Evolutionary conservation across 2,888 invertebrate species (phyloP), one percentile per base, ranked within the genome.

Genomic region (Brachypalpus laphriformis): DNA sequence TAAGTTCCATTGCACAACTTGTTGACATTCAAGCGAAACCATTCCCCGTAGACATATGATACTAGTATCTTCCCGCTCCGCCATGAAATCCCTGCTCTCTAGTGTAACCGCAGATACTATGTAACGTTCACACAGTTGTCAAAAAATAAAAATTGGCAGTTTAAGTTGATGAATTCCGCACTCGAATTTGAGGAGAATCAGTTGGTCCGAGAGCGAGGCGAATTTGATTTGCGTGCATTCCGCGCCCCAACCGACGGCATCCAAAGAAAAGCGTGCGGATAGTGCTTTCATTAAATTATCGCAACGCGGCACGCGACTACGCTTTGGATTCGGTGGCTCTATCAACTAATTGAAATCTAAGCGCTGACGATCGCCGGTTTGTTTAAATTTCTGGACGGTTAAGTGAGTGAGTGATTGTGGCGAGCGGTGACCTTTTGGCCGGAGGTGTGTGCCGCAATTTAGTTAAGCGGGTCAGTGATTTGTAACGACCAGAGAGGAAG

Each of bases 281-380:
- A 47, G 18, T 18, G 65, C 47, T 56, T 72, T 63, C 42, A 74
- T 78, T 78, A 68, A 83, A 83, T 83, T 74, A 83, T 78, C 68
- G 78, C 37, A 18, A 6, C 18, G 34, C 37, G 34, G 68, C 83
- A 83, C 83, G 83, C 83, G 83, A 83, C 77, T 63, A 37, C 61
- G 65, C 72, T 82, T 68, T 56, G 56, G 71, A 82, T 82, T 82
- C 61, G 66, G 65, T 71, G 34, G 25, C 66, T 61, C 66, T 78
- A 83, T 83, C 83, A 83, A 78, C 78, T 83, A 78, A 83, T 83
- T 83, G 83, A 74, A 83, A 78, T 83, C 63, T 74, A 83, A 83
- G 83, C 68, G 82, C 18, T 68, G 47, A 25, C 11, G 72, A 61
- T 78, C 66, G n/a, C n/a, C n/a, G 72, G 72, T 14, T 72, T 65